Evolutionary conservation across 2,797 vertebrate genomes (phyloP).

Genomic region (Chiloscyllium punctatum): DNA sequence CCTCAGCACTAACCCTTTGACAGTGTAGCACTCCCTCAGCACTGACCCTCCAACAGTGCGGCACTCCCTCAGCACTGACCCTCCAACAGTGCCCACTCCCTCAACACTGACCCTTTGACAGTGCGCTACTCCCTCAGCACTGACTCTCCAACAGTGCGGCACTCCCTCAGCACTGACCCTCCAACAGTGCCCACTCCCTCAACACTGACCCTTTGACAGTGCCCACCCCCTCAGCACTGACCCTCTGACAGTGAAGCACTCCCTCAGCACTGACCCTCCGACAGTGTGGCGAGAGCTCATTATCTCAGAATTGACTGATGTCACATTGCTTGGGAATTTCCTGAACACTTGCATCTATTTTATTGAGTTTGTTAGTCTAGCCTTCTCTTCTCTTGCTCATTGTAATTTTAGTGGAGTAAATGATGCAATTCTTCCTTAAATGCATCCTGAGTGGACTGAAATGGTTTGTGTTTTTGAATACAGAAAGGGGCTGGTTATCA

Average conservation of each 20-base stretch:
- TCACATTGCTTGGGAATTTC: neutral
- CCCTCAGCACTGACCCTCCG: neutral
- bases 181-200: neutral
- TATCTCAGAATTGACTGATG: neutral
- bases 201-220: neutral
- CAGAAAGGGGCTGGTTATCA: constrained; percentile 97
- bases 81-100: neutral
- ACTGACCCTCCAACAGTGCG: neutral
- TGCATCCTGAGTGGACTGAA: neutral
- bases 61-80: no score
- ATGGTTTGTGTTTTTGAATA: constrained; percentile 29
- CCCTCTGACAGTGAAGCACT: neutral
- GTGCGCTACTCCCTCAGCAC: neutral
- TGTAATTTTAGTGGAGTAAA: neutral
- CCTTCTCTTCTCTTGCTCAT: neutral
- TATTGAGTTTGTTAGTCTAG: no score
- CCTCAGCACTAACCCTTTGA: neutral
- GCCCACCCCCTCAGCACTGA: neutral
- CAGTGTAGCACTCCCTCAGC: neutral
- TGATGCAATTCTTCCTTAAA: neutral
- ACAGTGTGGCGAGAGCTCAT: neutral
- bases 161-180: neutral
- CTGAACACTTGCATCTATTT: neutral
- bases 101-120: no score
- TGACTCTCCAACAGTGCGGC: neutral